Evolutionary conservation across 2,888 invertebrate species (phyloP).

Genomic region (Xanthia icteritia): DNA sequence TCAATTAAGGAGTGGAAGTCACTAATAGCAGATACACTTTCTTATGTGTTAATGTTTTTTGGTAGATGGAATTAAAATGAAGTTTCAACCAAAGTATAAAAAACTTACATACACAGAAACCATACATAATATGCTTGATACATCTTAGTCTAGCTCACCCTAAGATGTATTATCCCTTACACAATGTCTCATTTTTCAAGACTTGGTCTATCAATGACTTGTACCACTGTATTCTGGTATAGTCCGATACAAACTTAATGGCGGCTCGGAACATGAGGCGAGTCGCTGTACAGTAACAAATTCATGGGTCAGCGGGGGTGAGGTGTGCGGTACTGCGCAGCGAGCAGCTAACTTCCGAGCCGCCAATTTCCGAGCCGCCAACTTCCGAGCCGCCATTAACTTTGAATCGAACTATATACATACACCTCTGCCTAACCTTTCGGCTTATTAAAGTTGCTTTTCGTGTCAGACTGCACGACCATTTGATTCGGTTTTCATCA

Average conservation of each 20-base stretch:
- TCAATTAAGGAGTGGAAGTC: not conserved
- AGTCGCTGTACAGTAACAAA: no score
- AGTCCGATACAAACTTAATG: no score
- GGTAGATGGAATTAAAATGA: not conserved
- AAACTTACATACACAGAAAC: not conserved
- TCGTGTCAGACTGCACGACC: no score
- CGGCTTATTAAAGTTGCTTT: no score
- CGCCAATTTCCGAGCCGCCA: no score
- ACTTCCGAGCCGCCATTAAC: no score
- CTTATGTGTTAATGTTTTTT: not conserved
- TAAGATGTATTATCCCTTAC: no score
- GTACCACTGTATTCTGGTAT: not conserved
- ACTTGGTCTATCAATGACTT: not conserved
- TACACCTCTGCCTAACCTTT: not conserved
- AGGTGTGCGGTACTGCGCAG: no score
- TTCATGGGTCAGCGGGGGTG: no score
- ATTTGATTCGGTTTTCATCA: no score
- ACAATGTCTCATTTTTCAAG: not conserved
- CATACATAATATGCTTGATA: not conserved
- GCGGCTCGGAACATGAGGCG: no score
- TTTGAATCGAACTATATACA: not conserved
- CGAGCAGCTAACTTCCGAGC: no score
- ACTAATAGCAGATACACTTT: not conserved
- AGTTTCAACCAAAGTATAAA: not conserved
- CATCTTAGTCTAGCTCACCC: not conserved